Evolutionary conservation across 2,797 vertebrate species (phyloP).

Genomic region (Oceanodroma leucorhoa): DNA sequence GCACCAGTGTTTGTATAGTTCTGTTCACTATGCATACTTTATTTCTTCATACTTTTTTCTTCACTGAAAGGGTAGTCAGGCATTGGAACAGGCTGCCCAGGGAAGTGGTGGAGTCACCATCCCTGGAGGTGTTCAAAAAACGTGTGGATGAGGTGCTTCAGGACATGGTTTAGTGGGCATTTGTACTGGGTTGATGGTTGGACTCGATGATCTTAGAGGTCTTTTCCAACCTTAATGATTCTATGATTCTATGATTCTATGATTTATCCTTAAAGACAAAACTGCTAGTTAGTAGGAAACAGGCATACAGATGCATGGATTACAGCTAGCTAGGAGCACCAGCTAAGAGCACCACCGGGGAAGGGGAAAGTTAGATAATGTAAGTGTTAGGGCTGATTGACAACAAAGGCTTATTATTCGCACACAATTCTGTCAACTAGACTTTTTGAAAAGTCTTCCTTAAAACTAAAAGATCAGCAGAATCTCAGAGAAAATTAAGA

Average conservation of each 20-base stretch:
- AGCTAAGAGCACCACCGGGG: not conserved
- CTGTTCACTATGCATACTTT: not conserved
- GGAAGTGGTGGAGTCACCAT: too few species aligned
- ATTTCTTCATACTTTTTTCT: too few species aligned
- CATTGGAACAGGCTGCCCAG: too few species aligned
- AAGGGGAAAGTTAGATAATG: not conserved
- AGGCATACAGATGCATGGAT: accelerated
- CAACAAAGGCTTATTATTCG: not conserved
- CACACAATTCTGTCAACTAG: not conserved
- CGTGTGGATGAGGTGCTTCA: too few species aligned
- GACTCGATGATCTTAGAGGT: too few species aligned
- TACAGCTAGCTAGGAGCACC: accelerated
- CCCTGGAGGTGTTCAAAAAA: too few species aligned
- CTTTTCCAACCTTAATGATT: too few species aligned
- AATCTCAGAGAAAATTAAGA: not conserved
- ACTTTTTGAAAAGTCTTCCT: not conserved
- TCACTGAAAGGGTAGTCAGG: too few species aligned
- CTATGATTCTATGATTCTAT: too few species aligned
- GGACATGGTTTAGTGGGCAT: too few species aligned
- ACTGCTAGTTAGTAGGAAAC: not conserved
- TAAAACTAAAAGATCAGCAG: not conserved
- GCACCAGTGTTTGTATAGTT: not conserved
- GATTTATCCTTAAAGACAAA: not conserved
- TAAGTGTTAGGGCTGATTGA: not conserved
- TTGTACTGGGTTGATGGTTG: too few species aligned